These are phyloP conservation scores for Diaprepes abbreviatus DNA, from an alignment of 2,888 invertebrate species.

Conservation along the genomic window DNA sequence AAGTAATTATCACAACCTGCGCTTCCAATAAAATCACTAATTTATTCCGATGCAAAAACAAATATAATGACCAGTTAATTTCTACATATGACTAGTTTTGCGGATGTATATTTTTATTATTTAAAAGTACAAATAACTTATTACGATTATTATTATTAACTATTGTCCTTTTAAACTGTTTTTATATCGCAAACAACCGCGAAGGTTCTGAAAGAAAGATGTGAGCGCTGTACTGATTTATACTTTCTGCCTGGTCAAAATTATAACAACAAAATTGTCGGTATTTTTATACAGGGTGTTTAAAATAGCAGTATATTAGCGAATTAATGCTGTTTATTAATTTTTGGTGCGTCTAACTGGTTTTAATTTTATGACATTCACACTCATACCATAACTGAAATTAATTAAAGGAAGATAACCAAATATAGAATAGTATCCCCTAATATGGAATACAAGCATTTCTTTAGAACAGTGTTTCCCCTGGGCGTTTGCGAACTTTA, in stretches of 20 bases:
- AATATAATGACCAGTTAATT: not conserved
- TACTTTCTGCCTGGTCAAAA: constrained; percentile 24
- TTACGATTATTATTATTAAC: not conserved
- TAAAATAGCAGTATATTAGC: not conserved
- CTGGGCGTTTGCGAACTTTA: no score
- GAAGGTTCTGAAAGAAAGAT: constrained; percentile 21
- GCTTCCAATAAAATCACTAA: not conserved
- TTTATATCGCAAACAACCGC: constrained; percentile 9
- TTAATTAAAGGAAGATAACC: no score
- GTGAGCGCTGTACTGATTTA: not conserved
- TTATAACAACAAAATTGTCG: not conserved
- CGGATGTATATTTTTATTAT: not conserved
- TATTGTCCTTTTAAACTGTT: constrained; percentile 6
- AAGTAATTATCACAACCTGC: not conserved
- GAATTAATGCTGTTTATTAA: no score
- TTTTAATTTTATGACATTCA: no score
- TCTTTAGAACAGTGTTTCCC: no score
- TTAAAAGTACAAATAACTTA: not conserved
- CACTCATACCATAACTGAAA: no score
- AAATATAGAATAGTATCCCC: no score
- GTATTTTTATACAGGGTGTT: constrained; percentile 16
- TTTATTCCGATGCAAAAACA: not conserved
- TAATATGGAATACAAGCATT: no score
- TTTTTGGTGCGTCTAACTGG: no score
- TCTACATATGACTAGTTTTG: not conserved